Conservation (phyloP, 2,888 invertebrate species). For the Thysanoteuthis rhombus region DNA sequence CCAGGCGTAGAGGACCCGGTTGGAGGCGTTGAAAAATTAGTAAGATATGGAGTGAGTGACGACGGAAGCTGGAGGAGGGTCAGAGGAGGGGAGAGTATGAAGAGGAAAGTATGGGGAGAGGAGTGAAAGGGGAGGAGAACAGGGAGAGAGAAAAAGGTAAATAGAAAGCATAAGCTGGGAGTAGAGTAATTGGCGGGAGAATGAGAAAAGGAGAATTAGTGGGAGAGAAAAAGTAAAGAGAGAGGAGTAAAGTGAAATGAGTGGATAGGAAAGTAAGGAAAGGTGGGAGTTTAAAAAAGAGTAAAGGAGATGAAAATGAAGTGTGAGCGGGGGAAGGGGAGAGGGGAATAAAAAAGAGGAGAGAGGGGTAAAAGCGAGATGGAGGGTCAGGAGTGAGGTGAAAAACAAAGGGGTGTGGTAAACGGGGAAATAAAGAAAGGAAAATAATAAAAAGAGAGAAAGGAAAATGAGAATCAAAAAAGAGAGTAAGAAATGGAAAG, state of each 20-base stretch:
- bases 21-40: background rate
- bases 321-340: too few relatives aligned
- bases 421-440: too few relatives aligned
- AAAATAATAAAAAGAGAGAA: too few relatives aligned
- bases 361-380: too few relatives aligned
- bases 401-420: too few relatives aligned
- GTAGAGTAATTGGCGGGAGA: background rate
- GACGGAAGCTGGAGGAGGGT: background rate
- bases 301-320: too few relatives aligned
- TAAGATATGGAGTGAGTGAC: background rate
- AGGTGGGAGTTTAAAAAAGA: background rate
- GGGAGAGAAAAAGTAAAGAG: background rate
- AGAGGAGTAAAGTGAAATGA: background rate
- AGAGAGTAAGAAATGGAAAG: too few relatives aligned
- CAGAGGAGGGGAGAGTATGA: background rate
- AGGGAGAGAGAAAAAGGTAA: too few relatives aligned
- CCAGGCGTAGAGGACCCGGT: slow-evolving; percentile 12
- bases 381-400: too few relatives aligned
- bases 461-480: too few relatives aligned
- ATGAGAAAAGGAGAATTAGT: background rate
- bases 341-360: too few relatives aligned
- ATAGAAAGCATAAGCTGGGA: too few relatives aligned
- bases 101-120: background rate
- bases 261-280: background rate
- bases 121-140: background rate